A percentile compares a stretch with the other conserved stretches of the same genome.
Conservation (phyloP, 2,113 vertebrate species). For the Syngnathus floridae region DNA sequence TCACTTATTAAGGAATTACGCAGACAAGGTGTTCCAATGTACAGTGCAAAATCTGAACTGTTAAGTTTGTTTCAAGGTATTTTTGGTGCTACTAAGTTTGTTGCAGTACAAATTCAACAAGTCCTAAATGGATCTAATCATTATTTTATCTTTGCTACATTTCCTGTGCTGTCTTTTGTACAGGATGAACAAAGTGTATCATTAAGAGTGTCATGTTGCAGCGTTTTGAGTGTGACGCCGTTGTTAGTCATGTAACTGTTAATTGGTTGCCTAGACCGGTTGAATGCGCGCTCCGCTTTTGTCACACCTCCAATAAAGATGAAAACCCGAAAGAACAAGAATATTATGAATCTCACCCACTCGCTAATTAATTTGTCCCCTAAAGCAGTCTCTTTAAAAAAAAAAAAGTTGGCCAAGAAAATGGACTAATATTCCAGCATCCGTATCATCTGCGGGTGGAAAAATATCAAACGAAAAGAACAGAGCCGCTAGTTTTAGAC, state of each 20-base stretch:
- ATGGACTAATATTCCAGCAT: constrained; percentile 1
- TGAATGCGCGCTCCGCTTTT: background rate
- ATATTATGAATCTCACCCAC: background rate
- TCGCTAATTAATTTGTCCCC: constrained; percentile 1
- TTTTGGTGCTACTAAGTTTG: too few relatives aligned
- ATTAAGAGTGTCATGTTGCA: background rate
- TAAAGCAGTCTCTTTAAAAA: background rate
- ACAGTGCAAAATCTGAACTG: background rate
- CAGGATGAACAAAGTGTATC: background rate
- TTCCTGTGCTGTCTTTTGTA: background rate
- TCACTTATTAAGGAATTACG: background rate
- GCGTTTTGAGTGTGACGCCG: background rate
- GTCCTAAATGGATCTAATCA: background rate
- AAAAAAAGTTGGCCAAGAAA: background rate
- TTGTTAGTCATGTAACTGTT: background rate
- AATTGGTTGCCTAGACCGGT: background rate
- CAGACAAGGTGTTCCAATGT: background rate
- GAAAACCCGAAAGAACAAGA: background rate
- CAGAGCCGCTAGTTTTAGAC: constrained; percentile 1
- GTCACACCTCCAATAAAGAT: background rate
- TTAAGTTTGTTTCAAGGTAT: too few relatives aligned
- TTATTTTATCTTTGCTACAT: background rate
- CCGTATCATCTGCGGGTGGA: background rate
- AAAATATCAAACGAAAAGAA: constrained; percentile 3
- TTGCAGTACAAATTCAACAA: too few relatives aligned